Evolutionary conservation across 2,888 invertebrate genomes (phyloP).

Genomic region (Myopa tessellatipennis): DNA sequence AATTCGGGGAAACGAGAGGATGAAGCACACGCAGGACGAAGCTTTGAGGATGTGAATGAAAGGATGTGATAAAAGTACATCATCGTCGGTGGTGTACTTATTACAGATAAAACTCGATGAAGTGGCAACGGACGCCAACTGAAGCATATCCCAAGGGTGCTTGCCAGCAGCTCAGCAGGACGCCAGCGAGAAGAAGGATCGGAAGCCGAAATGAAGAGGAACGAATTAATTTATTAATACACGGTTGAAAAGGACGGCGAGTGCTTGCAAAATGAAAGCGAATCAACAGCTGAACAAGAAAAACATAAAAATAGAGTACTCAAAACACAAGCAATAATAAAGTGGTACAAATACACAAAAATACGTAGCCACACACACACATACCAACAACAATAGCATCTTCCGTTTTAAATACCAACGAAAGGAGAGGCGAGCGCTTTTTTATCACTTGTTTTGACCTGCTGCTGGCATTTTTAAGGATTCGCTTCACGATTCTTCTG

Average conservation of each 20-base stretch:
- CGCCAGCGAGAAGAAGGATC: too few species aligned
- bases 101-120: conserved; percentile 4
- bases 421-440: background rate
- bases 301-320: too few species aligned
- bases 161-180: too few species aligned
- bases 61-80: background rate
- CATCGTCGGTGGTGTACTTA: background rate
- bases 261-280: too few species aligned
- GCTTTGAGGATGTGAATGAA: too few species aligned
- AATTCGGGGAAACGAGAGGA: conserved; percentile 2
- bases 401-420: background rate
- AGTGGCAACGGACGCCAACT: background rate
- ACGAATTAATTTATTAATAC: too few species aligned
- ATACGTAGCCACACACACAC: background rate
- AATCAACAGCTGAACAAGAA: too few species aligned
- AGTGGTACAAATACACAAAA: background rate
- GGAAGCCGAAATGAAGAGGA: too few species aligned
- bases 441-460: background rate
- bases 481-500: background rate
- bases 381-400: too few species aligned
- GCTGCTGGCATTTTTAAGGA: background rate
- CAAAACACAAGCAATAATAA: background rate
- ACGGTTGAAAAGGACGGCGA: too few species aligned
- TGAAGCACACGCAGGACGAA: too few species aligned
- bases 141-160: background rate